Conservation (phyloP, 2,113 vertebrate species). For the Pelodiscus sinensis region DNA sequence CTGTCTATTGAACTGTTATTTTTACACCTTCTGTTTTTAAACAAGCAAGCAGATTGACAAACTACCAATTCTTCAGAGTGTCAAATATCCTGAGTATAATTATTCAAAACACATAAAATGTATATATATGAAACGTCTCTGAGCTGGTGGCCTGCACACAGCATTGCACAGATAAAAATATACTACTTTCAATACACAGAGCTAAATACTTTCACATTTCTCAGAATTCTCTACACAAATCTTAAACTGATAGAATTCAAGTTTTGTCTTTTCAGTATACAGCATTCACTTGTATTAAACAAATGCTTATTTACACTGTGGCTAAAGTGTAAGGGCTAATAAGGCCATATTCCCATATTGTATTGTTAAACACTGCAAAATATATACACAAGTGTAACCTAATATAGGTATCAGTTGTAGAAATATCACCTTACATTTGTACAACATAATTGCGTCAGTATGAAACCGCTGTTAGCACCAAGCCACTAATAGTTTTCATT, state of each 20-base stretch:
- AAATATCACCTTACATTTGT: slow-evolving; percentile 73
- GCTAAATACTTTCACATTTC: slow-evolving; percentile 82
- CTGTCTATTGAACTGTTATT: slow-evolving; percentile 22
- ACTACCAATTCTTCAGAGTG: slow-evolving; percentile 60
- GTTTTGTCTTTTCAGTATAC: slow-evolving; percentile 71
- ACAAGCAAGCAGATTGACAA: slow-evolving; percentile 71
- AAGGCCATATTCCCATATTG: slow-evolving; percentile 73
- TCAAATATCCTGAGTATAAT: slow-evolving; percentile 82
- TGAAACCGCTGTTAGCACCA: slow-evolving; percentile 76
- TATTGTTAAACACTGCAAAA: slow-evolving; percentile 75
- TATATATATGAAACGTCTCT: slow-evolving; percentile 70
- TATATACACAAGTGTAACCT: slow-evolving; percentile 78
- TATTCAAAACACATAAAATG: slow-evolving; percentile 77
- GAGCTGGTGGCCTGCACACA: slow-evolving; percentile 84
- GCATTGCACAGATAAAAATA: slow-evolving; percentile 83
- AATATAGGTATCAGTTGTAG: slow-evolving; percentile 82
- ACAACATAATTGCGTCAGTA: slow-evolving; percentile 62
- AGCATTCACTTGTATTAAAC: slow-evolving; percentile 76
- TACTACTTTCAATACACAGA: slow-evolving; percentile 79
- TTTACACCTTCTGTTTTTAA: slow-evolving; percentile 62
- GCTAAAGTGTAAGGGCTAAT: slow-evolving; percentile 71
- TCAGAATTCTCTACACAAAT: slow-evolving; percentile 77
- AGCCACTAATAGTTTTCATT: slow-evolving; percentile 10
- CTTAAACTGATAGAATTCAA: slow-evolving; percentile 72
- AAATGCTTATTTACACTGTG: slow-evolving; percentile 79